Conservation (phyloP, 2,113 vertebrate genomes). For the Protobothrops mucrosquamatus region DNA sequence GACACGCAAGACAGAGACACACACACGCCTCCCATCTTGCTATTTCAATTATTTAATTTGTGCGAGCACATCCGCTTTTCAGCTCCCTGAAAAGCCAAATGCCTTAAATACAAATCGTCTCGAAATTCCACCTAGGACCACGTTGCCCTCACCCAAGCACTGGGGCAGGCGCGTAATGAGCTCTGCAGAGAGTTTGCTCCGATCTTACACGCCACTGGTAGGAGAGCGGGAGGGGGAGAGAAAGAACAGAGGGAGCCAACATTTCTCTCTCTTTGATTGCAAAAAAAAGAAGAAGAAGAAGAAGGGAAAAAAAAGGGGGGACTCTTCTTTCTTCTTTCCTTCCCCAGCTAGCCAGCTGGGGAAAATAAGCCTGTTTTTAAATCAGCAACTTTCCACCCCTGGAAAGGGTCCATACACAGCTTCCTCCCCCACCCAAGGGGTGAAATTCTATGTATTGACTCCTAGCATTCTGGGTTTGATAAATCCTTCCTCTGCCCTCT, state of each 20-base stretch:
- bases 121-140: slow-evolving; percentile 63
- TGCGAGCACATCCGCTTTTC: accelerated
- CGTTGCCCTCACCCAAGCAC: slow-evolving; percentile 53
- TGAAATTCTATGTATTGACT: not conserved
- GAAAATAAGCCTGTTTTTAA: not conserved
- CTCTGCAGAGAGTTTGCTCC: slow-evolving; percentile 69
- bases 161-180: slow-evolving; percentile 63
- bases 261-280: slow-evolving; percentile 11
- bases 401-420: not conserved
- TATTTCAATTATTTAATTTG: slow-evolving; percentile 58
- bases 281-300: not conserved
- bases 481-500: not conserved
- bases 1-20: no score
- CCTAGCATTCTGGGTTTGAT: not conserved
- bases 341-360: not conserved
- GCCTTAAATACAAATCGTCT: slow-evolving; percentile 71
- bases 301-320: no score
- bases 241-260: not conserved
- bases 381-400: not conserved
- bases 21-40: not conserved
- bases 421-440: accelerated
- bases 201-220: slow-evolving; percentile 42
- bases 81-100: slow-evolving; percentile 40
- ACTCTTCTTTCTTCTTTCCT: not conserved
- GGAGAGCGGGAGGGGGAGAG: slow-evolving; percentile 19